These are phyloP conservation scores for Schizopygopsis pylzovi DNA, from an alignment of 2,797 vertebrate genomes.

Conservation along the genomic window DNA sequence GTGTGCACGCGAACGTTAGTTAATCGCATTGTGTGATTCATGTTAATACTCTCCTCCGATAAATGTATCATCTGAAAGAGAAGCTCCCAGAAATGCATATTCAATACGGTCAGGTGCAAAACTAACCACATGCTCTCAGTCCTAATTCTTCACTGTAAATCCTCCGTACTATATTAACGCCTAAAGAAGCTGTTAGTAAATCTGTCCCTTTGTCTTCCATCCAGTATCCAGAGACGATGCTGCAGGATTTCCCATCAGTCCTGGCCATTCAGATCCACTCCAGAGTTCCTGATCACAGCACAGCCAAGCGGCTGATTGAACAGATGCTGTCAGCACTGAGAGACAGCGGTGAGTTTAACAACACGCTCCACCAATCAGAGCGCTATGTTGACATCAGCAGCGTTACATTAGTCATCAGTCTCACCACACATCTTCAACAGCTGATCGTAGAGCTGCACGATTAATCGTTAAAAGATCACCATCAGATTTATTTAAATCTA, in stretches of 20 bases:
- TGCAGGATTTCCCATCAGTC: conserved; percentile 90
- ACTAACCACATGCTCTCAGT: too few species aligned
- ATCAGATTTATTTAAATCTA: too few species aligned
- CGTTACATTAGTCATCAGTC: not conserved
- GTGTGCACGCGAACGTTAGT: too few species aligned
- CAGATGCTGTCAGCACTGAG: conserved; percentile 88
- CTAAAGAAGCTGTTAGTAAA: too few species aligned
- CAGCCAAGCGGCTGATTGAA: conserved; percentile 91
- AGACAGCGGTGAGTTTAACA: conserved; percentile 85
- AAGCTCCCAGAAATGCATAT: too few species aligned
- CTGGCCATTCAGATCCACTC: conserved; percentile 91
- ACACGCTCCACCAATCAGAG: not conserved
- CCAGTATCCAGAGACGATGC: conserved; percentile 76
- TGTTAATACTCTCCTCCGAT: too few species aligned
- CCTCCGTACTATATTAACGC: too few species aligned
- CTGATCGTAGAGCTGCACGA: not conserved
- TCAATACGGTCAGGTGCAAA: too few species aligned
- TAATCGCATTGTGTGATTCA: too few species aligned
- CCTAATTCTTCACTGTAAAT: too few species aligned
- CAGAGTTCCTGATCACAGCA: conserved; percentile 88
- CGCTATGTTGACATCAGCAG: not conserved
- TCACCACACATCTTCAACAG: not conserved
- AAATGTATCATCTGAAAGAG: too few species aligned
- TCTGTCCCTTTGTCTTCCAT: not conserved
- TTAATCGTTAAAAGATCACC: too few species aligned